Conservation (phyloP, 2,888 invertebrate genomes). For the Danaus chrysippus region DNA sequence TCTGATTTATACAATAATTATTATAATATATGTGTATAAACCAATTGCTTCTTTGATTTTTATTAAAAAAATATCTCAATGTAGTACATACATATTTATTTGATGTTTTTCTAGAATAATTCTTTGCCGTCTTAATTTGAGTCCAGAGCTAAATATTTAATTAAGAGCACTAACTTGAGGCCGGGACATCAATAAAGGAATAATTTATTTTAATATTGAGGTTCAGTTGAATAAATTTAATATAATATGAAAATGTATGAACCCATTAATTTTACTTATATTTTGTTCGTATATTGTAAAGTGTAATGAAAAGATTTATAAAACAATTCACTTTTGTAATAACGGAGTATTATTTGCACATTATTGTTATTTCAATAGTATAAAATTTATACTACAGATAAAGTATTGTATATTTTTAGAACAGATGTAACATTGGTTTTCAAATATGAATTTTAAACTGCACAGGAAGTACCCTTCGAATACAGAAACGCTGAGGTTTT, state of each 20-base stretch:
- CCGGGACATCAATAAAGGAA: conserved; percentile 37
- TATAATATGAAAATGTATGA: conserved; percentile 15
- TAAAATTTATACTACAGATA: conserved; percentile 12
- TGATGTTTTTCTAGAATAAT: conserved; percentile 38
- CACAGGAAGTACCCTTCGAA: conserved; percentile 47
- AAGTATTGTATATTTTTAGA: neutral
- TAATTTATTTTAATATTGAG: conserved; percentile 28
- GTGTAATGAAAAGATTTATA: too few relatives aligned
- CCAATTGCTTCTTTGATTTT: too few relatives aligned
- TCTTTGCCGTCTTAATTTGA: conserved; percentile 39
- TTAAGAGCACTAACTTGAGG: conserved; percentile 42
- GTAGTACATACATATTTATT: neutral
- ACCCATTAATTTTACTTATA: conserved; percentile 15
- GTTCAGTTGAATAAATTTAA: conserved; percentile 19
- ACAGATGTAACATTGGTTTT: conserved; percentile 19
- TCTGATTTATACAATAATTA: too few relatives aligned
- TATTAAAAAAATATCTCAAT: too few relatives aligned
- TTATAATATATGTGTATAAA: too few relatives aligned
- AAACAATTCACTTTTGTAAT: too few relatives aligned
- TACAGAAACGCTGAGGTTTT: conserved; percentile 40
- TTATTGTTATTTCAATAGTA: conserved; percentile 3
- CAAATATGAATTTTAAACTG: conserved; percentile 38
- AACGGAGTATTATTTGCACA: neutral
- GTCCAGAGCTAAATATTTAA: conserved; percentile 49
- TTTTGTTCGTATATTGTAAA: conserved; percentile 9